A percentile compares a stretch with the other conserved stretches of the same genome.
Conservation (phyloP, 2,888 invertebrate genomes). For the Lasius platythorax region DNA sequence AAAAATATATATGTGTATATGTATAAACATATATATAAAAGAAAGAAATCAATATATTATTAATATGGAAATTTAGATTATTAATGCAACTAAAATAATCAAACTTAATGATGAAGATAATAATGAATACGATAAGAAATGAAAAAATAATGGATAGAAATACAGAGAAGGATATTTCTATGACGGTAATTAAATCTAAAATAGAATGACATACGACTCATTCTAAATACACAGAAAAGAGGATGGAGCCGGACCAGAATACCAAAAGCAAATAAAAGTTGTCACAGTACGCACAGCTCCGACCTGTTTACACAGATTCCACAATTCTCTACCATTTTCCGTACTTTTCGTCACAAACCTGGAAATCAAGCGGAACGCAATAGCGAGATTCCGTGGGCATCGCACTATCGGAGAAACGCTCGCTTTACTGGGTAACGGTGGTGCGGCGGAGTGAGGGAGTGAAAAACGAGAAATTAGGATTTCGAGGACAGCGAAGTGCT, state of each 20-base stretch:
- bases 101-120: not conserved
- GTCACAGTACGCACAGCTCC: conserved; percentile 36
- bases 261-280: conserved; percentile 47
- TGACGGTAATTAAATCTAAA: conserved; percentile 19
- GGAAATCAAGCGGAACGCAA: conserved; percentile 55
- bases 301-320: conserved; percentile 54
- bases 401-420: conserved; percentile 60
- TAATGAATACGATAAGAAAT: not conserved
- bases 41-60: not conserved
- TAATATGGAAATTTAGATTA: not conserved
- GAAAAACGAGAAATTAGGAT: conserved; percentile 80
- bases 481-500: conserved; percentile 74
- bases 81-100: not conserved
- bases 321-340: conserved; percentile 46
- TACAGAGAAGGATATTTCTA: not conserved
- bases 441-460: conserved; percentile 52
- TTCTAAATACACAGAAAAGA: conserved; percentile 29
- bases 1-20: not conserved
- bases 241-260: not conserved
- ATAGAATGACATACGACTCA: conserved; percentile 22
- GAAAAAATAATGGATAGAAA: not conserved
- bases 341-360: conserved; percentile 19
- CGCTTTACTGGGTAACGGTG: conserved; percentile 62
- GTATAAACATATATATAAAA: not conserved
- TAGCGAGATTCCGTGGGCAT: conserved; percentile 67